phyloP scores from a whole-genome alignment of 2,797 vertebrate species.

The Neomorphus geoffroyi region DNA sequence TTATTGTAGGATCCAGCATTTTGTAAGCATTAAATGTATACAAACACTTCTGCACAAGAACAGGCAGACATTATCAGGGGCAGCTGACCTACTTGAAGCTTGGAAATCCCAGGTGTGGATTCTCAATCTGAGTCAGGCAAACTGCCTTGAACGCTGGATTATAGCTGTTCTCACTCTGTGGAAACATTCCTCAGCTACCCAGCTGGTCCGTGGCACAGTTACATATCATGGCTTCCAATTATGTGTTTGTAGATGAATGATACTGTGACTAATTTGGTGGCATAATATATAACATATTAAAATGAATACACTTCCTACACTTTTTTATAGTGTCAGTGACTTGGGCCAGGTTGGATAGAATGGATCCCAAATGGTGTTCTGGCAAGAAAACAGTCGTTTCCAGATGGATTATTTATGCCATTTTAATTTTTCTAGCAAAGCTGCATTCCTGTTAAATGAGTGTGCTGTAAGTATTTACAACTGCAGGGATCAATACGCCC shows the following conservation, averaged over 20 bases:
- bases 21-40: not conserved
- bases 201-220: not conserved
- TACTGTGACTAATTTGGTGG: slow-evolving; percentile 44
- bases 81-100: not conserved
- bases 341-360: slow-evolving; percentile 13
- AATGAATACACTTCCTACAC: slow-evolving; percentile 9
- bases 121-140: fast-evolving
- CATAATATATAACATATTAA: slow-evolving; percentile 32
- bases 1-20: not conserved
- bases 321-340: slow-evolving; percentile 9
- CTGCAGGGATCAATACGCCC: not conserved
- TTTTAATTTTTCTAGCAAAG: slow-evolving; percentile 38
- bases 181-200: slow-evolving; percentile 1
- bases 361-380: slow-evolving; percentile 40
- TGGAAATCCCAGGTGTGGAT: not conserved
- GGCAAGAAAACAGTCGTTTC: slow-evolving; percentile 14
- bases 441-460: not conserved
- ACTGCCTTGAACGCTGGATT: not conserved
- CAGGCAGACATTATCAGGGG: not conserved
- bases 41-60: not conserved
- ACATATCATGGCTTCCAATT: not conserved
- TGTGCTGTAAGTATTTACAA: not conserved
- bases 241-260: slow-evolving; percentile 25
- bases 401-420: slow-evolving; percentile 38
- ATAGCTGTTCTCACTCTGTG: not conserved